A percentile compares a stretch with the other conserved stretches of the same genome.
phyloP scores from a whole-genome alignment of 2,113 vertebrate genomes.

The Microcebus jonahi region DNA sequence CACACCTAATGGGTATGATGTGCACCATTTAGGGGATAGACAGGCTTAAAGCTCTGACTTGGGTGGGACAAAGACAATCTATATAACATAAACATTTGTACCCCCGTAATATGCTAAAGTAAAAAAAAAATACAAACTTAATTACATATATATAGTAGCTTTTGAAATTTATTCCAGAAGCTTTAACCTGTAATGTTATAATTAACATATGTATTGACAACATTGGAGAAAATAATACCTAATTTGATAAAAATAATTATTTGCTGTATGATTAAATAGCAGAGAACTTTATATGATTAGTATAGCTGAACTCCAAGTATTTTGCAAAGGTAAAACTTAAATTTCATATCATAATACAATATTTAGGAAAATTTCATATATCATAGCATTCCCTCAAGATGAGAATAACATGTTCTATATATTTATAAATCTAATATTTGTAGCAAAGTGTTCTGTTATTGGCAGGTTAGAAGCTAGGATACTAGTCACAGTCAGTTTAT shows the following conservation, averaged over 20 bases:
- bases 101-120: too few species aligned
- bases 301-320: neutral
- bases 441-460: neutral
- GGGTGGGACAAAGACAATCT: too few species aligned
- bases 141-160: neutral
- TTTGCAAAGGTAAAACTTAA: neutral
- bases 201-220: neutral
- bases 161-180: neutral
- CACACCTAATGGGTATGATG: too few species aligned
- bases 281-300: neutral
- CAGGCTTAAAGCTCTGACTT: too few species aligned
- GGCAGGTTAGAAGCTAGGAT: neutral
- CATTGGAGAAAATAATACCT: neutral
- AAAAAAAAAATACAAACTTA: neutral
- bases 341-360: neutral
- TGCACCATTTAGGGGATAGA: too few species aligned
- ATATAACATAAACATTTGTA: too few species aligned
- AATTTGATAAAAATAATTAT: neutral
- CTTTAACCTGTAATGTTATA: neutral
- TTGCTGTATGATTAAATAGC: neutral
- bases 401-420: neutral
- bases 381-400: neutral
- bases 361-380: neutral
- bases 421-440: neutral
- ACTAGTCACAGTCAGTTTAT: neutral